A percentile compares a stretch with the other conserved stretches of the same genome.
These are phyloP conservation scores for Thunnus albacares DNA, from an alignment of 2,797 vertebrate species.

Conservation along the genomic window DNA sequence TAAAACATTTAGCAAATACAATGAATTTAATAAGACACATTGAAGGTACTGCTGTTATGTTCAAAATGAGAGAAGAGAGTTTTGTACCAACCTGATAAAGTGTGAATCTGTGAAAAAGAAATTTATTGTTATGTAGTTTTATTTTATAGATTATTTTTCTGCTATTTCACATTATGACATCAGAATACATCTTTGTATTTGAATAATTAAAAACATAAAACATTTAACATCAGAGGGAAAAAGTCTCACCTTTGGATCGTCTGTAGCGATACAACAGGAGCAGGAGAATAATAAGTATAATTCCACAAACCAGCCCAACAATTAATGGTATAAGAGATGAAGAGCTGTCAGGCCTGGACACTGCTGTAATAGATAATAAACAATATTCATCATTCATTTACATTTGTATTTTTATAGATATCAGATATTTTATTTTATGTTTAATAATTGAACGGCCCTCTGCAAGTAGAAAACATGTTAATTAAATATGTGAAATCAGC, in stretches of 20 bases:
- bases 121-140: not conserved
- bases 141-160: not conserved
- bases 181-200: not conserved
- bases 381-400: too few relatives aligned
- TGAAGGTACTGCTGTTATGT: not conserved
- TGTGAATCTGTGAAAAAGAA: conserved; percentile 20
- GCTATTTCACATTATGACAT: not conserved
- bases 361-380: not conserved
- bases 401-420: too few relatives aligned
- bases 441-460: too few relatives aligned
- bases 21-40: not conserved
- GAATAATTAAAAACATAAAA: not conserved
- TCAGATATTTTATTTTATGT: too few relatives aligned
- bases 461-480: too few relatives aligned
- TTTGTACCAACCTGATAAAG: conserved; percentile 24
- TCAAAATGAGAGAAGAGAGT: not conserved
- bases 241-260: conserved; percentile 35
- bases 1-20: not conserved
- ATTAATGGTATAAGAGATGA: not conserved
- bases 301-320: conserved; percentile 17
- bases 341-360: not conserved
- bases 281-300: conserved; percentile 25
- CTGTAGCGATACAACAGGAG: conserved; percentile 16
- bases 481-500: too few relatives aligned
- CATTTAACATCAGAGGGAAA: not conserved